Evolutionary conservation across 2,113 vertebrate species (phyloP), one percentile per base, ranked within the genome.

Genomic region (Grantiella picta): DNA sequence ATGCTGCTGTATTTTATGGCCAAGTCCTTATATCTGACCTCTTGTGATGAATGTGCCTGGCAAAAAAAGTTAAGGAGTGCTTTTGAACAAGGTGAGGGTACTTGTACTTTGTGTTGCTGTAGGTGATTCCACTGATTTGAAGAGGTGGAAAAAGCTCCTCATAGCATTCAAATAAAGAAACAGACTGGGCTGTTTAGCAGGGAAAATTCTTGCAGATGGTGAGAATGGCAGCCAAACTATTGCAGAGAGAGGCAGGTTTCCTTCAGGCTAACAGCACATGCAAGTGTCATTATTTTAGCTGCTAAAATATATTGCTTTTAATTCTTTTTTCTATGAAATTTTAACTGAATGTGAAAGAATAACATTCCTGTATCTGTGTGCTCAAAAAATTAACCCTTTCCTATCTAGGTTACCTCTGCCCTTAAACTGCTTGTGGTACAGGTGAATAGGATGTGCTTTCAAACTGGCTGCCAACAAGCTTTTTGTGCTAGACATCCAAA

Each of bases 391-490:
- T 35, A 92, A 66, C 27, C 29, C 7, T 2, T 66, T 44, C 49
- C 85, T 89, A 23, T 7, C 15, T 72, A 28, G n/a, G 31, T 50
- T 92, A 69, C 16, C 10, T 79, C 40, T 25, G 24, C 15, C 7
- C 0, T 1, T 59, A n/a, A 59, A 56, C 49, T 4, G 1, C 33
- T 61, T 35, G 53, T 7, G 11, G 57, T 24, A 36, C 14, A 49
- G 60, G 54, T 60, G 82, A 79, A 38, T 59, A 47, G 66, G 61
- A 56, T 70, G 36, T 76, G 40, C 90, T 90, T 80, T 90, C 80
- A 82, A n/a, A 33, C 52, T 78, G 89, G 85, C 81, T 90, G 89
- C 86, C 90, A 87, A 38, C 38, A 82, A 90, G 11, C 84, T 85
- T 90, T 80, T 63, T 9, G 22, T 2, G 56, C 86, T 49, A 94